A percentile compares a stretch with the other conserved stretches of the same genome.
phyloP scores from a whole-genome alignment of 2,888 invertebrate genomes.

The Stegophylla sp. region DNA sequence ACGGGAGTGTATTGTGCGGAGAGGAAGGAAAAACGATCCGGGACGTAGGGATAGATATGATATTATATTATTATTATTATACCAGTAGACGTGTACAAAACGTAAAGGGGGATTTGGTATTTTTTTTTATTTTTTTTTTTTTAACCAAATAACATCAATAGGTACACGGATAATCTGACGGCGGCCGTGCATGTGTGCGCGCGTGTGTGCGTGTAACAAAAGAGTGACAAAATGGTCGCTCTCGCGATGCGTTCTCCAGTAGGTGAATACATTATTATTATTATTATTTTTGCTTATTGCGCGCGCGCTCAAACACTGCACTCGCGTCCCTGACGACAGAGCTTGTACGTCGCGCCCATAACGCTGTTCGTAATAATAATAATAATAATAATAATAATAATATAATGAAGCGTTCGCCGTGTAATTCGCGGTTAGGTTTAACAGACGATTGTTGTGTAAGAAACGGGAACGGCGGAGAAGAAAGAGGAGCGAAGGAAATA shows the following conservation, averaged over 20 bases:
- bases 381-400: too few species aligned
- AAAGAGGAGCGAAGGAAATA: too few species aligned
- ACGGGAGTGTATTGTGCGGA: background rate
- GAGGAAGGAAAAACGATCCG: background rate
- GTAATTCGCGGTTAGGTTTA: too few species aligned
- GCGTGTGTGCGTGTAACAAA: constrained; percentile 18
- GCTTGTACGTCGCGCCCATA: too few species aligned
- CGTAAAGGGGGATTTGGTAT: background rate
- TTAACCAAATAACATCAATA: constrained; percentile 43
- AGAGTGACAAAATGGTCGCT: constrained; percentile 51
- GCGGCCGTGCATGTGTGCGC: too few species aligned
- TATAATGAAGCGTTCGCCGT: too few species aligned
- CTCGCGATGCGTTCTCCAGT: background rate
- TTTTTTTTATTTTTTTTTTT: constrained; percentile 2
- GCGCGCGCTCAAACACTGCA: background rate
- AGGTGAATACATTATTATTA: background rate
- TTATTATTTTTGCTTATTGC: background rate
- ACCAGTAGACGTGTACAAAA: background rate
- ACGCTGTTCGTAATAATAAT: too few species aligned
- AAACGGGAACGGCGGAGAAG: too few species aligned
- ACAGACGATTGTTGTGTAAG: too few species aligned
- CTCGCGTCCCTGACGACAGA: too few species aligned
- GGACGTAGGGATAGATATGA: background rate
- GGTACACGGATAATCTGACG: constrained; percentile 53
- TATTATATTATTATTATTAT: background rate